Percentiles rank a stretch among this genome's conserved stretches.
Conservation (phyloP, 2,888 invertebrate species). For the Trichogramma evanescens region DNA sequence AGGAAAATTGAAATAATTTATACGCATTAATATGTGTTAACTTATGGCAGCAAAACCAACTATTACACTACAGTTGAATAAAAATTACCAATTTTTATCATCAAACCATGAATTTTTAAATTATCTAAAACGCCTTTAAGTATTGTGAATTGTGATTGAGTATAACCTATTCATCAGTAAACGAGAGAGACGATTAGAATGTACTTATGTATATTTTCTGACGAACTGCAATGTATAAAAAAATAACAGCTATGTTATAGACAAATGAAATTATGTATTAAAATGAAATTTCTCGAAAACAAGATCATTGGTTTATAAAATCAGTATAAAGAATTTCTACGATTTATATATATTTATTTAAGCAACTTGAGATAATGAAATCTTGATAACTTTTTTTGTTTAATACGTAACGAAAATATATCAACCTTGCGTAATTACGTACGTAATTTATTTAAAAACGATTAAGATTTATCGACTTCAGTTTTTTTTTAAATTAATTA, state of each 20-base stretch:
- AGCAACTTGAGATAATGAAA: constrained; percentile 20
- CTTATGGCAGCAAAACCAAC: not conserved
- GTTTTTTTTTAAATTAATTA: too few species aligned
- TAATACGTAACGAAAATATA: constrained; percentile 12
- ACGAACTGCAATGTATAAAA: constrained; percentile 35
- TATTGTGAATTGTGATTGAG: constrained; percentile 19
- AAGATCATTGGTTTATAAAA: constrained; percentile 20
- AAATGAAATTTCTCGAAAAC: constrained; percentile 23
- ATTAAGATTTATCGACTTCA: too few species aligned
- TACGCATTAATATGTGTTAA: constrained; percentile 5
- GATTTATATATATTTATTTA: constrained; percentile 16
- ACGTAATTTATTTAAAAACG: too few species aligned
- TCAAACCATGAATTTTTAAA: not conserved
- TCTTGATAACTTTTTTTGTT: constrained; percentile 21
- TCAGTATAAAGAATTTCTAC: constrained; percentile 20
- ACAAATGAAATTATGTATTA: constrained; percentile 30
- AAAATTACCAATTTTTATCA: too few species aligned
- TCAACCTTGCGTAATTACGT: too few species aligned
- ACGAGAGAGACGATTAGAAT: constrained; percentile 24
- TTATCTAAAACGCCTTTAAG: not conserved
- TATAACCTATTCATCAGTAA: constrained; percentile 20
- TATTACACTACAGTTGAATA: too few species aligned
- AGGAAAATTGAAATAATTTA: constrained; percentile 15
- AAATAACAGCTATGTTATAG: constrained; percentile 31
- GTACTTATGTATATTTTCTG: constrained; percentile 36